Base-by-base conservation (phyloP, 2,797 vertebrate genomes). In the Orestias chungarensis region DNA sequence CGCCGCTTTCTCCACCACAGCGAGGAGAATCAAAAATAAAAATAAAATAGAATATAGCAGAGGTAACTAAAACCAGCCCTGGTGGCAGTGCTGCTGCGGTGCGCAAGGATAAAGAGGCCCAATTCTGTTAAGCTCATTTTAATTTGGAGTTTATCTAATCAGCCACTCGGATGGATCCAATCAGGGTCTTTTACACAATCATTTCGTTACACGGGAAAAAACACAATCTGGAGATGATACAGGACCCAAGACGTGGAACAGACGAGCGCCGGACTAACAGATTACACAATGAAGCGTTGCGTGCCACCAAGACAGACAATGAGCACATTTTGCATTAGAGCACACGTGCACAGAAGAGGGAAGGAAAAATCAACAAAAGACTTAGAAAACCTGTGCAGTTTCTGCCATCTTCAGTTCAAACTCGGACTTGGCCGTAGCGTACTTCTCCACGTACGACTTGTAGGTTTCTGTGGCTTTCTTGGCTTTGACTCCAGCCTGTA, bases 381-480 rank as follows among this genome's bases (percentile, higher is more conserved):
- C 14, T 54, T 31, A 35, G 20, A 1, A 1, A 93, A 99, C 97
- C 96, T 99, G 96, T 73, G 97, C 95, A 23, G 97, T 98, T 93
- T 98, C 97, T 76, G 95, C 94, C 98, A 99, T 99, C 93, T 96
- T 98, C 88, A 97, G 95, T 84, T 99, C 97, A 94, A 99, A 99
- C 89, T 97, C 98, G 2, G 95, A 93, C 94, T 99, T 99, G 38
- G 96, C 95, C 18, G 92, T 78, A 84, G 96, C 96, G 17, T 99
- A 99, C 87, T 99, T 99, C 91, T 99, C 97, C 87, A 99, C 96
- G 31, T 95, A 98, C 0, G 95, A 91, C 90, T 95, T 98, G 90
- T 99, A 99, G 64, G 95, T 90, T 90, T 99, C 97, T 76, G 97
- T 99, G 87, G 98, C 98, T 93, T 99, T 99, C 92, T 97, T 99